Evolutionary conservation across 2,888 invertebrate genomes (phyloP).

Genomic region (Drosophila lacicola): DNA sequence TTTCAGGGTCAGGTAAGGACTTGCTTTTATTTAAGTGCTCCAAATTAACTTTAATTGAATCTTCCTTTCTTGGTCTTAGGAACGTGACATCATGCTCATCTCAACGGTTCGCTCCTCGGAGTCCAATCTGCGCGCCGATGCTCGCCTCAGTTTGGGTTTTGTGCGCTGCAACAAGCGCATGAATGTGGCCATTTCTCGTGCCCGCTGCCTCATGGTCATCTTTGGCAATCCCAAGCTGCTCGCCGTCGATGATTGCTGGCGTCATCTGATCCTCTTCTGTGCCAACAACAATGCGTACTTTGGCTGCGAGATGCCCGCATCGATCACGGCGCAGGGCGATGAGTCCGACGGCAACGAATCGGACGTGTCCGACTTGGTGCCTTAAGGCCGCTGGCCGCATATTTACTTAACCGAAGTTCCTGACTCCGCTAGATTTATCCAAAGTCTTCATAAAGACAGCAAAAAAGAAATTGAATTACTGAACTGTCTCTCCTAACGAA

Average conservation of each 20-base stretch:
- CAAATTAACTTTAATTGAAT: not conserved
- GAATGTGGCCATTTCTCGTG: constrained; percentile 95
- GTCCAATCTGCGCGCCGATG: constrained; percentile 84
- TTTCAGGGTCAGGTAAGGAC: constrained; percentile 92
- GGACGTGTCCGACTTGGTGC: constrained; percentile 6
- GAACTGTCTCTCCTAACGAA: constrained; percentile 9
- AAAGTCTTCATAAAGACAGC: constrained; percentile 13
- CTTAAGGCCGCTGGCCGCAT: not conserved
- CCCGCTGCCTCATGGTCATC: constrained; percentile 90
- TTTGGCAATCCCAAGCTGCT: constrained; percentile 93
- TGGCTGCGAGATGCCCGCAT: constrained; percentile 88
- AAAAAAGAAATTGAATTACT: not conserved
- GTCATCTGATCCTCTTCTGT: constrained; percentile 88
- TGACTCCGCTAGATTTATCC: constrained; percentile 34
- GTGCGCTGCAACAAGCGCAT: constrained; percentile 91
- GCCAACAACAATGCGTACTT: constrained; percentile 88
- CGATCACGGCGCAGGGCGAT: constrained; percentile 12
- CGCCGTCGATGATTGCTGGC: constrained; percentile 89
- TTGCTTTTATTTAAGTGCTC: not conserved
- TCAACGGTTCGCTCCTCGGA: constrained; percentile 88
- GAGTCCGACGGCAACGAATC: constrained; percentile 2
- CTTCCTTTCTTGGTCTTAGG: constrained; percentile 54
- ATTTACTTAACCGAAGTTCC: not conserved
- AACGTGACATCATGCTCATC: constrained; percentile 88
- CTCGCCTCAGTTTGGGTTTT: constrained; percentile 89